Conservation (phyloP, 2,113 vertebrate species). For the Alosa alosa region DNA sequence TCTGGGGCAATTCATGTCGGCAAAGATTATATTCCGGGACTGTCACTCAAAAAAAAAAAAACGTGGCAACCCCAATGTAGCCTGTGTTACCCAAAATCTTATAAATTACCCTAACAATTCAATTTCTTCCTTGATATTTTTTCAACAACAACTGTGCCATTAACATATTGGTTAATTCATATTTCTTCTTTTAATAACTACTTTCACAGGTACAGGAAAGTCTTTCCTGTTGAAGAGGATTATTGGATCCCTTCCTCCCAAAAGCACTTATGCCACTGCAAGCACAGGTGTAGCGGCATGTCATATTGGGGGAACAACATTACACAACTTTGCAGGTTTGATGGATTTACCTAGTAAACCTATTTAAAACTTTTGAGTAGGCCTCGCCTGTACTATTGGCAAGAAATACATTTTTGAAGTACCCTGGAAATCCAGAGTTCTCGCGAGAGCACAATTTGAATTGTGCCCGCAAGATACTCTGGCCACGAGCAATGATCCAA, state of each 20-base stretch:
- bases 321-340: conserved; percentile 91
- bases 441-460: no score
- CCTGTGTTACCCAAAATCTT: neutral
- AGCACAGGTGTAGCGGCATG: conserved; percentile 95
- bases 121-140: neutral
- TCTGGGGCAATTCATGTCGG: no score
- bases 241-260: conserved; percentile 88
- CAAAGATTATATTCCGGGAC: no score
- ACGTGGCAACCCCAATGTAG: neutral
- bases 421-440: no score
- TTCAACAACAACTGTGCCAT: neutral
- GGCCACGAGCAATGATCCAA: no score
- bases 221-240: conserved; percentile 92
- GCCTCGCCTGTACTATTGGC: neutral
- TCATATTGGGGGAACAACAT: conserved; percentile 91
- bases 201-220: conserved; percentile 87
- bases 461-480: no score
- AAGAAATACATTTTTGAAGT: neutral
- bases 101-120: neutral
- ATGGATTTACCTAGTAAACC: neutral
- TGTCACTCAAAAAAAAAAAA: no score
- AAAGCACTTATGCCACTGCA: conserved; percentile 88
- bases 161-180: neutral
- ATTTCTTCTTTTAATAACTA: neutral
- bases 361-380: neutral